Evolutionary conservation across 2,888 invertebrate species (phyloP).

Genomic region (Cheiracanthium punctorium): DNA sequence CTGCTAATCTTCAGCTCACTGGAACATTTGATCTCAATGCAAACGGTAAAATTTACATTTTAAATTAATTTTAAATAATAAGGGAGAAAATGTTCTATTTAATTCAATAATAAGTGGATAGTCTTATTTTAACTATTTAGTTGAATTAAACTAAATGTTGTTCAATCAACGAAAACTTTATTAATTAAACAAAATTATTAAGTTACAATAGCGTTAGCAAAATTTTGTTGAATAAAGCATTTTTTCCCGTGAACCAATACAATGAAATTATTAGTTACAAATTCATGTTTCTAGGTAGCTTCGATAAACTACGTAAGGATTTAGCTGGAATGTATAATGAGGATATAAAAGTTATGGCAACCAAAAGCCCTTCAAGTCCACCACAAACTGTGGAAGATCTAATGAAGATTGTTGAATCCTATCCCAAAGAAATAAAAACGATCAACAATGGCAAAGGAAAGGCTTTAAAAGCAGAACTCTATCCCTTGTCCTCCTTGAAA

Average conservation of each 20-base stretch:
- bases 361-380: slow-evolving; percentile 57
- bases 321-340: slow-evolving; percentile 62
- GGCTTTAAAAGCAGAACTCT: slow-evolving; percentile 64
- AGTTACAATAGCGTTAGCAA: too few relatives aligned
- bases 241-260: not conserved
- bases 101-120: too few relatives aligned
- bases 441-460: slow-evolving; percentile 61
- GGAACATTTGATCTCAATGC: slow-evolving; percentile 65
- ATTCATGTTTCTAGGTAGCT: slow-evolving; percentile 50
- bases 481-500: slow-evolving; percentile 53
- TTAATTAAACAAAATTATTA: too few relatives aligned
- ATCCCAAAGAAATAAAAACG: slow-evolving; percentile 54
- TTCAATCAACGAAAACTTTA: too few relatives aligned
- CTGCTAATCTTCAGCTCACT: slow-evolving; percentile 60
- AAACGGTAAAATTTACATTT: slow-evolving; percentile 41
- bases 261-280: not conserved
- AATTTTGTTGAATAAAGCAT: too few relatives aligned
- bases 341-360: slow-evolving; percentile 63
- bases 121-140: too few relatives aligned
- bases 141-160: too few relatives aligned
- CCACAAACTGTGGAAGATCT: slow-evolving; percentile 66
- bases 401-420: slow-evolving; percentile 61
- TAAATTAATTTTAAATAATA: too few relatives aligned
- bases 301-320: slow-evolving; percentile 62
- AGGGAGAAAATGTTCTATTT: too few relatives aligned